Conservation (phyloP, 1,140 invertebrate species). For the Drosophila neocordata region DNA sequence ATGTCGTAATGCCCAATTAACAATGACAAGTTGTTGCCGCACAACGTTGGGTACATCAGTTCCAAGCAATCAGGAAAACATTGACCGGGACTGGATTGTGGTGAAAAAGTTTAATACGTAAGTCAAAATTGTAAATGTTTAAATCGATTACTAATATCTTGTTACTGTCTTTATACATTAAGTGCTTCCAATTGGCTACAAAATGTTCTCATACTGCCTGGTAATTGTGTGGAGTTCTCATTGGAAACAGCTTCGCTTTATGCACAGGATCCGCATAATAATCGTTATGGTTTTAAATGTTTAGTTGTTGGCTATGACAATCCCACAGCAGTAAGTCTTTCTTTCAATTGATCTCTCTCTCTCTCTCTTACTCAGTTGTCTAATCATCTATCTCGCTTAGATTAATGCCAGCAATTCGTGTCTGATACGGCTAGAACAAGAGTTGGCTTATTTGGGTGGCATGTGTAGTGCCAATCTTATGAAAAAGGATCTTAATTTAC, state of each 20-base stretch:
- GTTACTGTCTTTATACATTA: constrained; percentile 13
- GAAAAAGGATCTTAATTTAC: constrained; percentile 92
- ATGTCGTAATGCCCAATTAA: constrained; percentile 58
- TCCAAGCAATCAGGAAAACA: constrained; percentile 24
- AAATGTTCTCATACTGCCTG: constrained; percentile 93
- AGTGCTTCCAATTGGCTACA: constrained; percentile 93
- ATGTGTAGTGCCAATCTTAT: constrained; percentile 95
- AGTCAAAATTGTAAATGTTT: constrained; percentile 10
- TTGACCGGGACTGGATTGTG: constrained; percentile 75
- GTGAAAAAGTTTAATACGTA: constrained; percentile 82
- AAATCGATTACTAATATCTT: too few species aligned
- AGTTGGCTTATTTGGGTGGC: constrained; percentile 94
- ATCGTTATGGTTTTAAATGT: constrained; percentile 95
- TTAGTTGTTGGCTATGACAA: constrained; percentile 96
- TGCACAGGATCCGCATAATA: constrained; percentile 94
- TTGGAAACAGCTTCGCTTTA: constrained; percentile 98
- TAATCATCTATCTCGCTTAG: constrained; percentile 42
- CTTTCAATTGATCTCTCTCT: too few species aligned
- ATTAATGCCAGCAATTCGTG: constrained; percentile 81
- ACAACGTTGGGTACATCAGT: constrained; percentile 7
- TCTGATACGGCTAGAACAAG: constrained; percentile 93
- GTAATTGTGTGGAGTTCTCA: constrained; percentile 97
- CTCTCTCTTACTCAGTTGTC: constrained; percentile 19
- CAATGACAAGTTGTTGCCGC: constrained; percentile 65
- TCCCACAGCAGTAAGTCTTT: constrained; percentile 81